phyloP scores from a whole-genome alignment of 1,140 invertebrate genomes.

The Leguminivora glycinivorella region DNA sequence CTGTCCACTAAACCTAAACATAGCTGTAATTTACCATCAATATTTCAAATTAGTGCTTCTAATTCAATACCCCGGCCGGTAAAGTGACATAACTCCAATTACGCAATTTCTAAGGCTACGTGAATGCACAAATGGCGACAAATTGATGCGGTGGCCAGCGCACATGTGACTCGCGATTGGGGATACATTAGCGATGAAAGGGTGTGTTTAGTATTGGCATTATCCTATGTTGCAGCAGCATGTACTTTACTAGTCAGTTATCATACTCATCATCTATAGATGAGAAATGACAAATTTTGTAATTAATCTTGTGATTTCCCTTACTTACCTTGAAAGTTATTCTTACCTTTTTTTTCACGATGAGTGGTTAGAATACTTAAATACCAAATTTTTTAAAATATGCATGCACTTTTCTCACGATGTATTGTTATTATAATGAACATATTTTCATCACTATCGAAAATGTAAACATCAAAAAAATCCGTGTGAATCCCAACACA shows the following conservation, averaged over 20 bases:
- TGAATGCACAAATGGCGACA: slow-evolving; percentile 11
- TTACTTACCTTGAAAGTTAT: no score
- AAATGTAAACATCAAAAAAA: background rate
- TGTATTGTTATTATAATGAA: background rate
- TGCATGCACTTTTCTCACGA: background rate
- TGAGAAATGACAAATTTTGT: no score
- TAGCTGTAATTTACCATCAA: background rate
- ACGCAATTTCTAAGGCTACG: slow-evolving; percentile 22
- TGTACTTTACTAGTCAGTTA: background rate
- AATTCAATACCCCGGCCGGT: slow-evolving; percentile 11
- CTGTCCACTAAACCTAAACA: background rate
- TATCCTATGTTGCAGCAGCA: background rate
- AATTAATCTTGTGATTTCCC: no score
- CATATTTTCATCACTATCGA: background rate
- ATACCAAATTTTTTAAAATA: background rate
- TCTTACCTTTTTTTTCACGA: no score
- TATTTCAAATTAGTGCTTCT: slow-evolving; percentile 22
- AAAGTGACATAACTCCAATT: slow-evolving; percentile 27
- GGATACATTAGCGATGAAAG: slow-evolving; percentile 14
- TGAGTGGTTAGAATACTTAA: no score
- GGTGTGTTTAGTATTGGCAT: background rate
- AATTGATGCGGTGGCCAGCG: slow-evolving; percentile 8
- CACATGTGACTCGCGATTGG: slow-evolving; percentile 5
- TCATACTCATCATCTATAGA: no score
- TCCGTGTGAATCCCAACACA: slow-evolving; percentile 20